Evolutionary conservation across 2,797 vertebrate species (phyloP).

Genomic region (Crax fasciolata): DNA sequence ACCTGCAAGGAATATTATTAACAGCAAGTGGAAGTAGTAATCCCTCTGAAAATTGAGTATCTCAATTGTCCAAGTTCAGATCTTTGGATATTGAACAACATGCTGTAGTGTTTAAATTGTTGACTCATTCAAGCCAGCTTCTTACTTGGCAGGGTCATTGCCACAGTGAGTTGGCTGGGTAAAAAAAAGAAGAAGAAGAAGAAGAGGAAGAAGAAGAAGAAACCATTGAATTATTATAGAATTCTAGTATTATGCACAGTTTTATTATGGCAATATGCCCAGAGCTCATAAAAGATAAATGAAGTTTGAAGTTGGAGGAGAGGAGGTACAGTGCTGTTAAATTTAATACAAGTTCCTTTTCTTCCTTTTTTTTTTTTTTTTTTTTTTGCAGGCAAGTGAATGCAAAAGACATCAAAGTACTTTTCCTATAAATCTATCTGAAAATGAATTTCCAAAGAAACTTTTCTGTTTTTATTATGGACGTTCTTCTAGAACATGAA

Average conservation of each 20-base stretch:
- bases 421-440: conserved; percentile 85
- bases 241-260: conserved; percentile 68
- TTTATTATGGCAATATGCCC: conserved; percentile 78
- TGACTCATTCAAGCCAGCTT: conserved; percentile 29
- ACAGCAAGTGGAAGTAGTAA: background rate
- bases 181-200: conserved; percentile 35
- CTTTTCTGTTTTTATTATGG: conserved; percentile 82
- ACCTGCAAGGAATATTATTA: background rate
- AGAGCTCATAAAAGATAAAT: conserved; percentile 83
- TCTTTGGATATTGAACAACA: conserved; percentile 11
- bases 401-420: conserved; percentile 83
- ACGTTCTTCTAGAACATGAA: conserved; percentile 75
- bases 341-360: conserved; percentile 75
- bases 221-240: conserved; percentile 52
- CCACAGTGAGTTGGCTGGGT: conserved; percentile 16
- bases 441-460: conserved; percentile 85
- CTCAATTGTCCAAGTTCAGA: background rate
- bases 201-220: background rate
- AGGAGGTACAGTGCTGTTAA: conserved; percentile 52
- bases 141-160: conserved; percentile 20
- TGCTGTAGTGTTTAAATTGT: background rate
- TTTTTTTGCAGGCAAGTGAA: conserved; percentile 72
- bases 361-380: background rate
- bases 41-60: background rate
- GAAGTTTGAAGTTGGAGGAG: conserved; percentile 73